Conservation (phyloP, 2,113 vertebrate genomes). For the Oryzias javanicus region DNA sequence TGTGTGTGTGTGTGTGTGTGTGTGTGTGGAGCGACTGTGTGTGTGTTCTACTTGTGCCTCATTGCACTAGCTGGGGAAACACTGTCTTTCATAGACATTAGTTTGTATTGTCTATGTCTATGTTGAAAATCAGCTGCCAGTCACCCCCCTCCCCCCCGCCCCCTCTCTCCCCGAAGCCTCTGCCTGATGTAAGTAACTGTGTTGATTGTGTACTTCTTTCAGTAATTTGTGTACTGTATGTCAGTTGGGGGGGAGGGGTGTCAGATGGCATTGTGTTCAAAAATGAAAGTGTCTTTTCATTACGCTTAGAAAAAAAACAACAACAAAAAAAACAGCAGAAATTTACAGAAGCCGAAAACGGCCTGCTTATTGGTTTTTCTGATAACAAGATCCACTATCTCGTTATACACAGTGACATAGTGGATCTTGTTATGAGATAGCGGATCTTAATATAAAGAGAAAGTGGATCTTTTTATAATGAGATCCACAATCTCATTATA, state of each 20-base stretch:
- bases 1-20: constrained; percentile 11
- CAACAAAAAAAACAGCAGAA: neutral
- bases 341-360: too few species aligned
- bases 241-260: constrained; percentile 42
- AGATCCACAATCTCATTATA: too few species aligned
- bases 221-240: constrained; percentile 74
- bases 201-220: constrained; percentile 74
- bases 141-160: constrained; percentile 51
- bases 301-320: constrained; percentile 39
- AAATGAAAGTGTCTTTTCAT: constrained; percentile 60
- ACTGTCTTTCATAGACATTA: constrained; percentile 63
- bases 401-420: too few species aligned
- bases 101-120: constrained; percentile 65
- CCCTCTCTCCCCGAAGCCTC: constrained; percentile 45
- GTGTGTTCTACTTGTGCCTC: constrained; percentile 58
- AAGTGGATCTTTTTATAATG: too few species aligned
- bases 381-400: too few species aligned
- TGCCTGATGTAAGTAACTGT: constrained; percentile 76
- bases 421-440: too few species aligned
- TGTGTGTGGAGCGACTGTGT: constrained; percentile 27
- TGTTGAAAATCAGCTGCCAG: constrained; percentile 67
- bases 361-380: too few species aligned
- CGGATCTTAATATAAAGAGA: too few species aligned
- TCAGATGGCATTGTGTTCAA: constrained; percentile 44
- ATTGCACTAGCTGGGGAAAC: constrained; percentile 66